A percentile compares a stretch with the other conserved stretches of the same genome.
Conservation (phyloP, 2,113 vertebrate species). For the Noctilio leporinus region DNA sequence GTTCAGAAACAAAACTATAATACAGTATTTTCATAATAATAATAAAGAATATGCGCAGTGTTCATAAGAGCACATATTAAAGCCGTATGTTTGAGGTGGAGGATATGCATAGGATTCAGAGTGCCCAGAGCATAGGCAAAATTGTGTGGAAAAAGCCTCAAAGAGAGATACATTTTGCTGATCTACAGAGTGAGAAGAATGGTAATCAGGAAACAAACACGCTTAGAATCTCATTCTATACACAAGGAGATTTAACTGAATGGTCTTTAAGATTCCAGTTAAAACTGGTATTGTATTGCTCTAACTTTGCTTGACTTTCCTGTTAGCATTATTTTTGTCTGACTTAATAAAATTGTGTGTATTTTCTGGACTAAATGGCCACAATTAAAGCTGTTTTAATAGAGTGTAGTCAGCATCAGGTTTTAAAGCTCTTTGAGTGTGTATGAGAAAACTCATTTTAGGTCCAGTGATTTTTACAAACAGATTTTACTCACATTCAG, state of each 20-base stretch:
- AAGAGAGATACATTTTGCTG: neutral
- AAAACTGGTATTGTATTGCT: neutral
- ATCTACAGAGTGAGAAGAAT: neutral
- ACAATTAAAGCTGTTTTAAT: neutral
- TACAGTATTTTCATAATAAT: neutral
- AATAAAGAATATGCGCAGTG: neutral
- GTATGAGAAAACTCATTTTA: neutral
- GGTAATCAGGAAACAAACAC: neutral
- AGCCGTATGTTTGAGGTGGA: neutral
- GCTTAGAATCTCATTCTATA: neutral
- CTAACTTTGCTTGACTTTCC: neutral
- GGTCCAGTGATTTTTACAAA: neutral
- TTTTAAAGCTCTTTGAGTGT: neutral
- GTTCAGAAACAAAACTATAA: neutral
- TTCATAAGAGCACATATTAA: neutral
- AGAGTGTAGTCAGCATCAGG: neutral
- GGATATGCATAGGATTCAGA: neutral
- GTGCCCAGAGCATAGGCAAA: neutral
- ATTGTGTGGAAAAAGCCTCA: neutral
- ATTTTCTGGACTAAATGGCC: neutral
- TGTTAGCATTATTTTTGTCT: neutral
- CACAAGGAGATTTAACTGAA: neutral
- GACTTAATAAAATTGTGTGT: neutral
- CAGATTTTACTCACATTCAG: neutral
- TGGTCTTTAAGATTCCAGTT: neutral